Evolutionary conservation across 2,797 vertebrate species (phyloP).

Genomic region (Choloepus didactylus): DNA sequence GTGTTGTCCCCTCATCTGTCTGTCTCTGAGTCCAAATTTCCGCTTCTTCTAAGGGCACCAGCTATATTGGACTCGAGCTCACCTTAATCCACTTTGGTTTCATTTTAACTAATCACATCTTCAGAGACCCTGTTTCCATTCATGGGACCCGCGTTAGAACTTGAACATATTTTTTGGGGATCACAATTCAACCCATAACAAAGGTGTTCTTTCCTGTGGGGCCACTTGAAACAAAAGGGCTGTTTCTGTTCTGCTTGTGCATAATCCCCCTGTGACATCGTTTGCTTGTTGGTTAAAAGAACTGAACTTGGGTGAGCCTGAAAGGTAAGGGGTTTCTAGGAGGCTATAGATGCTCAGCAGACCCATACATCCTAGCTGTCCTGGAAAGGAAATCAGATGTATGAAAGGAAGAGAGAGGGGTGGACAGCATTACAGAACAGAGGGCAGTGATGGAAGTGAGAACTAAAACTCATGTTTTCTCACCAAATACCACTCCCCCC

Average conservation of each 20-base stretch:
- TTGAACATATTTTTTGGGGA: no score
- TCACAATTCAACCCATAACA: no score
- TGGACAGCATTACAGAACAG: background rate
- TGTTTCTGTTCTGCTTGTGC: background rate
- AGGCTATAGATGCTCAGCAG: background rate
- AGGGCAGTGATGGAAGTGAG: background rate
- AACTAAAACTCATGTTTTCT: background rate
- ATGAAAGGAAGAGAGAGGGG: background rate
- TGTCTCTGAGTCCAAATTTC: no score
- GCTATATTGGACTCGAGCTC: no score
- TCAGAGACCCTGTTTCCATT: no score
- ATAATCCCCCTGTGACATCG: background rate
- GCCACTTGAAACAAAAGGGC: background rate
- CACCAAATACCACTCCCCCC: no score
- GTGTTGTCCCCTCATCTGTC: no score
- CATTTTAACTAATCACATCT: no score
- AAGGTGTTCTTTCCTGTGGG: background rate
- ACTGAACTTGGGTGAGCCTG: background rate
- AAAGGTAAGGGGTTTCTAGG: background rate
- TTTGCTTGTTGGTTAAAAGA: background rate
- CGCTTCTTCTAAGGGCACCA: no score
- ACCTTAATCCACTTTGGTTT: no score
- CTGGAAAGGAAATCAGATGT: background rate
- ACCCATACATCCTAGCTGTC: background rate
- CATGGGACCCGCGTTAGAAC: no score